These are phyloP conservation scores for Phenganax subtilis DNA, from an alignment of 92 coral and sea anemone species.

Conservation along the genomic window DNA sequence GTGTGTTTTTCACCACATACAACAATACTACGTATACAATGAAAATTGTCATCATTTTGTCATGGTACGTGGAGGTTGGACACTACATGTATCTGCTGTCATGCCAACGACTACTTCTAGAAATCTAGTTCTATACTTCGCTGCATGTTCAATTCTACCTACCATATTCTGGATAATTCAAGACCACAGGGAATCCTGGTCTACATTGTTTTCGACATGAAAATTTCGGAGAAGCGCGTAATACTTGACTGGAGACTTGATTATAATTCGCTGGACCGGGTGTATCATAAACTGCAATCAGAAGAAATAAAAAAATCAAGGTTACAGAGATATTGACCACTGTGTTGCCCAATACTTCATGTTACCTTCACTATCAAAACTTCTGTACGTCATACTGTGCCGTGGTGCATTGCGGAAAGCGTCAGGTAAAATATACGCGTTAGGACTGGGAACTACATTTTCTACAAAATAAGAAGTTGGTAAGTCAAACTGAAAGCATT, in stretches of 20 bases:
- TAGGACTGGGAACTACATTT: constrained; percentile 42
- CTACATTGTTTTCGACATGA: constrained; percentile 43
- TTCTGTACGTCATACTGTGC: constrained; percentile 45
- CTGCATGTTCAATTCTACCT: not conserved
- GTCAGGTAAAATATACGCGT: constrained; percentile 33
- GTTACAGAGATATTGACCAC: not conserved
- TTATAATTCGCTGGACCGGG: constrained; percentile 52
- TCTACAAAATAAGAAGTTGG: not conserved
- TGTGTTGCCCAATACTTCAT: not conserved
- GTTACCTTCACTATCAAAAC: constrained; percentile 43
- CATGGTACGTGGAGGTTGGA: no score
- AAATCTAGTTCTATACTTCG: not conserved
- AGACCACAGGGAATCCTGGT: constrained; percentile 38
- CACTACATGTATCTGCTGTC: no score
- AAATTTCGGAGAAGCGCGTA: constrained; percentile 33
- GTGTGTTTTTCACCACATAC: no score
- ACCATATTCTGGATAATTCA: constrained; percentile 47
- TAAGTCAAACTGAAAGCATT: not conserved
- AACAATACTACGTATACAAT: no score
- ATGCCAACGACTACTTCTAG: no score
- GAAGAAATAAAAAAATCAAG: not conserved
- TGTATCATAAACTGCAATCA: constrained; percentile 16
- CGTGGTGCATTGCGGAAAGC: constrained; percentile 18
- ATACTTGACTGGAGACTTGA: constrained; percentile 20
- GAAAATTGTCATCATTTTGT: no score